phyloP scores from a whole-genome alignment of 2,113 vertebrate species.

The Tiliqua scincoides region DNA sequence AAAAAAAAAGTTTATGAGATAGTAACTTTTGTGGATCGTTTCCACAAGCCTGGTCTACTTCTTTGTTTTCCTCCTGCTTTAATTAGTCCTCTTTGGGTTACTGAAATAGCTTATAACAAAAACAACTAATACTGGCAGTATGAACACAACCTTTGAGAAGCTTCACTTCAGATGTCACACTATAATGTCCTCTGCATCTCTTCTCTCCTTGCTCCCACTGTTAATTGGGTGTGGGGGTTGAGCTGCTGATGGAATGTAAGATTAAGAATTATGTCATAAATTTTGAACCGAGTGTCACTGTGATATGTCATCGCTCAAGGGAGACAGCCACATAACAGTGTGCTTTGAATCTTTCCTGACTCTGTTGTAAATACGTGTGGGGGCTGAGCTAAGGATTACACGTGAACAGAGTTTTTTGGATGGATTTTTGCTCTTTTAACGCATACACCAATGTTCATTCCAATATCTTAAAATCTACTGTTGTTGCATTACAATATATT shows the following conservation, averaged over 20 bases:
- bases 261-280: neutral
- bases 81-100: too few species aligned
- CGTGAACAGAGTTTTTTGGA: too few species aligned
- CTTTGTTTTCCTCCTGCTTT: neutral
- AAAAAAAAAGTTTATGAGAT: neutral
- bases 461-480: too few species aligned
- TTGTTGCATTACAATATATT: too few species aligned
- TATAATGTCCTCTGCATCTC: neutral
- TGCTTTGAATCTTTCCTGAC: too few species aligned
- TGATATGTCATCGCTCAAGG: neutral
- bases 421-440: too few species aligned
- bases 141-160: neutral
- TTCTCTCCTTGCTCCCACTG: neutral
- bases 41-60: neutral
- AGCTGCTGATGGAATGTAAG: neutral
- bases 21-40: neutral
- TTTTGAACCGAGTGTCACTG: neutral
- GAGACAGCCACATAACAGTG: too few species aligned
- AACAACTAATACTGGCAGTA: too few species aligned
- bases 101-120: too few species aligned
- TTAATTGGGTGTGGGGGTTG: neutral
- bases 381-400: too few species aligned
- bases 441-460: too few species aligned
- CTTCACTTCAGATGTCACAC: neutral
- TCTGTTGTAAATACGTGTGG: too few species aligned